Evolutionary conservation across 2,113 vertebrate species (phyloP).

Genomic region (Beaufortia kweichowensis): DNA sequence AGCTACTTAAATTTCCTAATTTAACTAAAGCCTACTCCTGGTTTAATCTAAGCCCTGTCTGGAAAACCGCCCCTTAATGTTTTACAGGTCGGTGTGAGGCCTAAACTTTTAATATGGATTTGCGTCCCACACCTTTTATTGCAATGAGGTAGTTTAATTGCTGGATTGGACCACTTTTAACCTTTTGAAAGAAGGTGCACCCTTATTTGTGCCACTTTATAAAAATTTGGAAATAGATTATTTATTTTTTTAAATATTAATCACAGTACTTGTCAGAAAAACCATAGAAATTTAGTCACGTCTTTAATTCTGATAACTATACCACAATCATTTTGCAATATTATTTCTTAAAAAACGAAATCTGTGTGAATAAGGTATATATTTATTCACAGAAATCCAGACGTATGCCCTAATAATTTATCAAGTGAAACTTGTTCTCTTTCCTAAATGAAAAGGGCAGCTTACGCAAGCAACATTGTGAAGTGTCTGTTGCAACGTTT

Average conservation of each 20-base stretch:
- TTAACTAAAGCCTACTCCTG: too few relatives aligned
- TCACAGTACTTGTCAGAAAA: conserved; percentile 24
- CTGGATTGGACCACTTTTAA: conserved; percentile 20
- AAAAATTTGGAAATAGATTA: conserved; percentile 5
- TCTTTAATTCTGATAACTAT: neutral
- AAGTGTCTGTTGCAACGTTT: conserved; percentile 55
- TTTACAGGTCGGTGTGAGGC: conserved; percentile 14
- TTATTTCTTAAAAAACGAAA: neutral
- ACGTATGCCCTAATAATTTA: neutral
- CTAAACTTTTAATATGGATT: conserved; percentile 43
- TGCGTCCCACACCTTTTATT: conserved; percentile 32
- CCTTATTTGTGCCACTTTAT: conserved; percentile 36
- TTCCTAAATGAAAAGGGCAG: conserved; percentile 39
- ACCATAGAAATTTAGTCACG: conserved; percentile 40
- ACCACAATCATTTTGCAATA: conserved; percentile 7
- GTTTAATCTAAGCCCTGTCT: too few relatives aligned
- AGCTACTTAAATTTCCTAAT: too few relatives aligned
- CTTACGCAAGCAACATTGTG: conserved; percentile 48
- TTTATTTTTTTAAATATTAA: neutral
- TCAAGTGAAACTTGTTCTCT: neutral
- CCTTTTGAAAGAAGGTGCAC: neutral
- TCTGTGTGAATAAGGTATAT: conserved; percentile 17
- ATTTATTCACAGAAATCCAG: conserved; percentile 12
- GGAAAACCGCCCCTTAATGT: too few relatives aligned
- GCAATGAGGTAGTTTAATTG: conserved; percentile 17